These are phyloP conservation scores for Diaphora mendica DNA, from an alignment of 2,888 invertebrate genomes.

Conservation along the genomic window DNA sequence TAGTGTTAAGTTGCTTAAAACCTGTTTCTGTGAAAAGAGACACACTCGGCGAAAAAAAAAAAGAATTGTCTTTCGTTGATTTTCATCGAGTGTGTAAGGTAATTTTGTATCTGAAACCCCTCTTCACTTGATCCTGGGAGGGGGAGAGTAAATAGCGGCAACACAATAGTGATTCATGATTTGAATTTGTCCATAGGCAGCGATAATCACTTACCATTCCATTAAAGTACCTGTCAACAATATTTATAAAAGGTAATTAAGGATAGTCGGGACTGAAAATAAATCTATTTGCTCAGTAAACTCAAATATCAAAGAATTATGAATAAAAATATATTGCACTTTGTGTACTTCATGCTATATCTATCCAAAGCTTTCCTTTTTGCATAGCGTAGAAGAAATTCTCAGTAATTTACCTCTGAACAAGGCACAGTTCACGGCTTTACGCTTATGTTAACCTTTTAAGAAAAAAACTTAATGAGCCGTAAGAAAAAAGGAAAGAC, in stretches of 20 bases:
- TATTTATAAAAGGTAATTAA: neutral
- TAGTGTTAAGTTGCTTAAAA: too few relatives aligned
- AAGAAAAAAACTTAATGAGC: slow-evolving; percentile 77
- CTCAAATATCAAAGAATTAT: neutral
- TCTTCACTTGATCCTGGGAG: too few relatives aligned
- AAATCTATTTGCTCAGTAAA: neutral
- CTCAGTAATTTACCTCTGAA: slow-evolving; percentile 61
- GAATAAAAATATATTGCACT: neutral
- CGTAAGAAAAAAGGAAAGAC: slow-evolving; percentile 65
- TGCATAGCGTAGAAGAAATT: slow-evolving; percentile 55
- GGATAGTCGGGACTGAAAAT: neutral
- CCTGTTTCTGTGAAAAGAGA: too few relatives aligned
- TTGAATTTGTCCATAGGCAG: too few relatives aligned
- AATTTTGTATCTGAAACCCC: too few relatives aligned
- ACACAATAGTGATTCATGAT: too few relatives aligned
- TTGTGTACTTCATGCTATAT: slow-evolving; percentile 20
- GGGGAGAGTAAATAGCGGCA: too few relatives aligned
- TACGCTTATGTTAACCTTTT: slow-evolving; percentile 74
- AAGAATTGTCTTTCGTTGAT: too few relatives aligned
- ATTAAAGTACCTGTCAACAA: too few relatives aligned
- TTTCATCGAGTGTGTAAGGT: too few relatives aligned
- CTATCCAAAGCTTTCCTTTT: slow-evolving; percentile 40
- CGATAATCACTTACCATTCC: too few relatives aligned
- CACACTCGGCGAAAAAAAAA: too few relatives aligned
- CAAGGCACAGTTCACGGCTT: slow-evolving; percentile 65